These are phyloP conservation scores for Drosophila nikananu DNA, from an alignment of 1,140 invertebrate genomes.

Conservation along the genomic window DNA sequence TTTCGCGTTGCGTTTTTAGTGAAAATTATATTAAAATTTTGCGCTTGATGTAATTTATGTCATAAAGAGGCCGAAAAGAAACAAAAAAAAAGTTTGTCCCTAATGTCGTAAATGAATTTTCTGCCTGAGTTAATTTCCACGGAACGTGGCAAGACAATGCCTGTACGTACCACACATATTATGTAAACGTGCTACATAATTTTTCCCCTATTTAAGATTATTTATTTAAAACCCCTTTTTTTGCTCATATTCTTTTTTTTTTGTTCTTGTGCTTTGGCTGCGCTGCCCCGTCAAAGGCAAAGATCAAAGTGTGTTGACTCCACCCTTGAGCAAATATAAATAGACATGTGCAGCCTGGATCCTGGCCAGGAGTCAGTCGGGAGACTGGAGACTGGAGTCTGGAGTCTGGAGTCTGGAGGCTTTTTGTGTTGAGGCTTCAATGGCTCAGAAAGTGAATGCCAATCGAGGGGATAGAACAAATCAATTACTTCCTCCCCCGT, in stretches of 20 bases:
- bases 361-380: slow-evolving; percentile 11
- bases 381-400: neutral
- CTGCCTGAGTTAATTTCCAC: slow-evolving; percentile 74
- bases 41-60: slow-evolving; percentile 85
- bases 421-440: slow-evolving; percentile 29
- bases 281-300: slow-evolving; percentile 54
- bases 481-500: slow-evolving; percentile 11
- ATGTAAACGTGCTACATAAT: slow-evolving; percentile 8
- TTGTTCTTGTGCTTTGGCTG: neutral
- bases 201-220: slow-evolving; percentile 67
- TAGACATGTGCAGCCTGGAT: slow-evolving; percentile 23
- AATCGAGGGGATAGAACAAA: slow-evolving; percentile 27
- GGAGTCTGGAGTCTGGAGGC: neutral
- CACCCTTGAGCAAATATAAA: slow-evolving; percentile 46
- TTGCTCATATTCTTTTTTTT: neutral
- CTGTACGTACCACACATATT: too few species aligned
- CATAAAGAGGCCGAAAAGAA: slow-evolving; percentile 66
- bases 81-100: slow-evolving; percentile 20
- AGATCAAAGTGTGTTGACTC: slow-evolving; percentile 68
- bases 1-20: slow-evolving; percentile 83
- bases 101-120: slow-evolving; percentile 84
- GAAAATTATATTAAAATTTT: slow-evolving; percentile 85
- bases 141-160: slow-evolving; percentile 33
- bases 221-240: slow-evolving; percentile 77
- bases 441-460: slow-evolving; percentile 20